Base-by-base conservation (phyloP, 2,888 invertebrate genomes). In the Drosophila dives region DNA sequence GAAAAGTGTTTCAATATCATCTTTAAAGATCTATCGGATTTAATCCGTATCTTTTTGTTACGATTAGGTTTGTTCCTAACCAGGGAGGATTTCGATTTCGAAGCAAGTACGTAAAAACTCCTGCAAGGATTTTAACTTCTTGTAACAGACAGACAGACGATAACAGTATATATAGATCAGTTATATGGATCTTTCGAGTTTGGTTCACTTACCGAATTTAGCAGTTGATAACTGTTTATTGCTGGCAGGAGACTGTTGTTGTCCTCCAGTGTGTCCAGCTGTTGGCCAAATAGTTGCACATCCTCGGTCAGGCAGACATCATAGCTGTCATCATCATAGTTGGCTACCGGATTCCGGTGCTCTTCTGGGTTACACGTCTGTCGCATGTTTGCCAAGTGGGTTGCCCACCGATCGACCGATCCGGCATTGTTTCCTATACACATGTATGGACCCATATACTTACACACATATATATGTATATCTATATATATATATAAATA, bases 281-380 rank as follows among this genome's bases (percentile, higher is more conserved):
- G 63, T 40, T 86, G 84, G 1, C 66, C 80, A 60, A 84, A 84
- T 0, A 84, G 64, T 34, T 76, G 74, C 26, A 79, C n/a, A 23
- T 89, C 83, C 53, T 84, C 89, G 2, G 55, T 60, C 6, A 82
- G 64, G 23, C 70, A 79, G 20, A 54, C 69, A 7, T 58, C 66
- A 50, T 89, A 87, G 55, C 54, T 62, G 12, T 20, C 36, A 38
- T 36, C 36, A 36, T 36, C 26, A 40, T 23, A 23, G 23, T 23
- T 23, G 23, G 45, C 45, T 29, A 49, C 32, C 10, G 36, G 49
- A 11, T 38, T 33, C 20, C 42, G 50, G 8, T 73, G 64, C 11
- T 54, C 23, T 26, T 33, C 54, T 38, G 50, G 49, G 7, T 64
- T 55, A 33, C 32, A 26, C 38, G 63, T 42, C 48, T 51, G 58